phyloP scores from a whole-genome alignment of 2,797 vertebrate species.

The Coccyzus lansbergi region DNA sequence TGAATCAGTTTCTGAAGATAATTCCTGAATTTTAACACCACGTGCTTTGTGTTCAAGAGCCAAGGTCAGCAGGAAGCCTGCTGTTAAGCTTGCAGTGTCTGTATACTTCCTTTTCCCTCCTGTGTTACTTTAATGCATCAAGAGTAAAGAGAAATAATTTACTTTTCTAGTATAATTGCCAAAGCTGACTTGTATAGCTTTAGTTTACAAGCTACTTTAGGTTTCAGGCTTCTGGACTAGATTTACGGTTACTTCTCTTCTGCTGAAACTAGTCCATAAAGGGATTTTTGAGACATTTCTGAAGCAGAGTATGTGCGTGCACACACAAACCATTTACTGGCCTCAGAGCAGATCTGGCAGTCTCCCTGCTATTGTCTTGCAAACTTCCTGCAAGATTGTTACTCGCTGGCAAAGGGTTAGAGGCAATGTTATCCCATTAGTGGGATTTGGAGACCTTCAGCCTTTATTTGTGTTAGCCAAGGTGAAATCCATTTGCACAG shows the following conservation, averaged over 20 bases:
- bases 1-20: constrained; percentile 24
- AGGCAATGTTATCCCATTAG: constrained; percentile 29
- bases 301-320: not conserved
- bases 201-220: not conserved
- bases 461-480: constrained; percentile 27
- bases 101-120: constrained; percentile 60
- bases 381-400: constrained; percentile 54
- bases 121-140: constrained; percentile 13
- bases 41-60: not conserved
- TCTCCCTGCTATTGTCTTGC: constrained; percentile 50
- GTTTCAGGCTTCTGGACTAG: not conserved
- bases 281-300: not conserved
- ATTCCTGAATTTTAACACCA: constrained; percentile 12
- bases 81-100: constrained; percentile 37
- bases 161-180: not conserved
- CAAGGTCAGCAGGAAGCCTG: constrained; percentile 58
- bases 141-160: not conserved
- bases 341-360: constrained; percentile 15
- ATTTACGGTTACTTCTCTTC: not conserved
- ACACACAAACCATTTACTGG: not conserved
- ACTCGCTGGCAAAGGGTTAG: constrained; percentile 37
- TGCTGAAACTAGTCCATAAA: not conserved
- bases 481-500: constrained; percentile 28
- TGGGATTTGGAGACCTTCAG: constrained; percentile 58
- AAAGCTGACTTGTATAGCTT: not conserved